Base-by-base conservation (phyloP, 2,113 vertebrate genomes). In the Setophaga coronata region DNA sequence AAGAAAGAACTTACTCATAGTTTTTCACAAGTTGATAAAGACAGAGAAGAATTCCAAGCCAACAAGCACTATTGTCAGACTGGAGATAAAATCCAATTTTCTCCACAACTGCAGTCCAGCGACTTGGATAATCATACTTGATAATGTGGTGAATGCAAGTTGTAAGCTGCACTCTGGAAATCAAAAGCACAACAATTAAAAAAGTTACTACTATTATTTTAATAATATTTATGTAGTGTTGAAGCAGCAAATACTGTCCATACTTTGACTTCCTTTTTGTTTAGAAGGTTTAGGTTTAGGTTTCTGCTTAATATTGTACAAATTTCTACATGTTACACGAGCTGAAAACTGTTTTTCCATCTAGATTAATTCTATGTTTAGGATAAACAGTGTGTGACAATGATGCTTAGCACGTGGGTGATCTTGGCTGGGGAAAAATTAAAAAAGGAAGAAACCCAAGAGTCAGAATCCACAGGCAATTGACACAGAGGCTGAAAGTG, bases 91-190 rank as follows among this genome's bases (percentile, higher is more conserved):
- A 99, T 78, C 99, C 99, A 74, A 99, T 99, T 98, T 99, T 99
- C 97, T 99, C 99, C 93, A 99, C 99, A 48, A 99, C 99, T 82
- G 99, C 98, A 51, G 99, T 99, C 99, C 99, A 99, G 81, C 99
- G 99, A 96, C 97, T 98, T 5, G 99, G 99, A 96, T 99, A 99
- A 97, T 99, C 99, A 38, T 99, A 99, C 97, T 99, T 99, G 97
- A 99, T 99, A 97, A 99, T 99, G 95, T 99, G 99, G 94, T 99
- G 99, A 98, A 99, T 99, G 92, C 99, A 99, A 53, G 99, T 99
- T 48, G 99, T 99, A 97, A 99, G 98, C 93, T 99, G 99, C 91
- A 99, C 99, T 97, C 99, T 99, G 94, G 57, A 98, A 98, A 86
- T 69, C 18, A 97, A 98, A 77, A 7, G 36, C 57, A 94, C 18